These are phyloP conservation scores for Anas bernieri DNA, from an alignment of 2,797 vertebrate genomes.

Conservation along the genomic window DNA sequence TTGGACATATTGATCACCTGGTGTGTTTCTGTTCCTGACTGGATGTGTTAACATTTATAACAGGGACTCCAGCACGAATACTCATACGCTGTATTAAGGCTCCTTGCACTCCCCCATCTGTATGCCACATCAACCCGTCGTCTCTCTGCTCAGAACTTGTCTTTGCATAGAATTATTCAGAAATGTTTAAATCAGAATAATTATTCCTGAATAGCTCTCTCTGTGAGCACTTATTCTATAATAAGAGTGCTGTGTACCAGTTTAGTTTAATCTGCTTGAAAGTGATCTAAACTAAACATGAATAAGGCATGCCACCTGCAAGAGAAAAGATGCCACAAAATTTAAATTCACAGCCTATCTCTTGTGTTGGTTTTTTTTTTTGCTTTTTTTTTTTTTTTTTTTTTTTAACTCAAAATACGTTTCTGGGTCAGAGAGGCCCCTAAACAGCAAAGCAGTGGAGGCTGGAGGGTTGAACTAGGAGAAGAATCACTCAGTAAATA, in stretches of 20 bases:
- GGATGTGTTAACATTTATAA: not conserved
- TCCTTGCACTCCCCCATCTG: conserved; percentile 36
- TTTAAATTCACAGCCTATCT: conserved; percentile 47
- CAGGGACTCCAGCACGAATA: not conserved
- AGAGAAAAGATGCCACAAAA: conserved; percentile 19
- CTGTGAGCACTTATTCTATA: conserved; percentile 60
- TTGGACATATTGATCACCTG: conserved; percentile 1
- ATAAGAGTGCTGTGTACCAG: conserved; percentile 64
- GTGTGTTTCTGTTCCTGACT: not conserved
- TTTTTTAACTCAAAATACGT: conserved; percentile 45
- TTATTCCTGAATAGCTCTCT: conserved; percentile 64
- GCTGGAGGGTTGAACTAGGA: not conserved
- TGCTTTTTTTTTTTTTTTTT: too few species aligned
- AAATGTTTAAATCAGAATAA: conserved; percentile 69
- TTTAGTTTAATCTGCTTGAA: conserved; percentile 69
- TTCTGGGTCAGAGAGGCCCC: conserved; percentile 39
- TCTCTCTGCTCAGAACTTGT: conserved; percentile 22
- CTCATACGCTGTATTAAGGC: not conserved
- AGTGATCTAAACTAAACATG: conserved; percentile 65
- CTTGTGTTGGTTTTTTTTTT: not conserved
- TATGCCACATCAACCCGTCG: conserved; percentile 7
- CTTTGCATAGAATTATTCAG: conserved; percentile 47
- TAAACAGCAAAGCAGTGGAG: not conserved
- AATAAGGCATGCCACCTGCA: conserved; percentile 27
- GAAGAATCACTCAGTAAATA: not conserved